Percentiles rank a stretch among this genome's conserved stretches.
phyloP scores from a whole-genome alignment of 53 echinoderm and acorn worm genomes.

The Hippasteria phrygiana region DNA sequence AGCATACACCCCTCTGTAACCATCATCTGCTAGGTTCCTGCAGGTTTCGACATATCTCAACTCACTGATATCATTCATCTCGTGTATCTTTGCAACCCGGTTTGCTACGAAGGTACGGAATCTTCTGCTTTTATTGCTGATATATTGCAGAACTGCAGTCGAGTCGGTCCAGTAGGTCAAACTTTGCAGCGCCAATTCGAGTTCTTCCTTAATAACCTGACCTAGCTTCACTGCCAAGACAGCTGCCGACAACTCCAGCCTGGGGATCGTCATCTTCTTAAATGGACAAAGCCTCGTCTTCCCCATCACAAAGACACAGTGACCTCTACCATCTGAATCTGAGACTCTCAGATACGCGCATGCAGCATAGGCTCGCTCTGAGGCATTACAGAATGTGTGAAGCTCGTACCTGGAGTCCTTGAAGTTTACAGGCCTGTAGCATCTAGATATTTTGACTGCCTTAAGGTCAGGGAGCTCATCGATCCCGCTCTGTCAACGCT shows the following conservation, averaged over 20 bases:
- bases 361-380: slow-evolving; percentile 72
- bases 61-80: slow-evolving; percentile 44
- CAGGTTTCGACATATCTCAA: slow-evolving; percentile 64
- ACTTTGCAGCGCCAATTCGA: slow-evolving; percentile 27
- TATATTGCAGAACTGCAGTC: slow-evolving; percentile 63
- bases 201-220: slow-evolving; percentile 29
- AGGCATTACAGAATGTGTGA: slow-evolving; percentile 73
- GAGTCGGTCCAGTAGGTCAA: slow-evolving; percentile 68
- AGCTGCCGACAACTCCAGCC: slow-evolving; percentile 78
- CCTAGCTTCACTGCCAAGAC: slow-evolving; percentile 54
- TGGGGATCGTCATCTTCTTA: slow-evolving; percentile 47
- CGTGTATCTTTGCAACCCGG: slow-evolving; percentile 62
- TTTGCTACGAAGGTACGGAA: slow-evolving; percentile 74
- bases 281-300: slow-evolving; percentile 75
- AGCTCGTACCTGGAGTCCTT: slow-evolving; percentile 22
- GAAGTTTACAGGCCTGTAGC: slow-evolving; percentile 30
- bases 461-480: slow-evolving; percentile 17
- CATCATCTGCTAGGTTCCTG: slow-evolving; percentile 68
- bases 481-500: slow-evolving; percentile 60
- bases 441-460: slow-evolving; percentile 63
- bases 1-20: slow-evolving; percentile 57
- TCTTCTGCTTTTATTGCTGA: slow-evolving; percentile 66
- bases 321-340: neutral
- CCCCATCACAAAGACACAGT: slow-evolving; percentile 63
- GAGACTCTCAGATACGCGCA: slow-evolving; percentile 59